A percentile compares a stretch with the other conserved stretches of the same genome.
These are phyloP conservation scores for Polydrusus pterygomalis DNA, from an alignment of 2,888 invertebrate genomes.

Conservation along the genomic window DNA sequence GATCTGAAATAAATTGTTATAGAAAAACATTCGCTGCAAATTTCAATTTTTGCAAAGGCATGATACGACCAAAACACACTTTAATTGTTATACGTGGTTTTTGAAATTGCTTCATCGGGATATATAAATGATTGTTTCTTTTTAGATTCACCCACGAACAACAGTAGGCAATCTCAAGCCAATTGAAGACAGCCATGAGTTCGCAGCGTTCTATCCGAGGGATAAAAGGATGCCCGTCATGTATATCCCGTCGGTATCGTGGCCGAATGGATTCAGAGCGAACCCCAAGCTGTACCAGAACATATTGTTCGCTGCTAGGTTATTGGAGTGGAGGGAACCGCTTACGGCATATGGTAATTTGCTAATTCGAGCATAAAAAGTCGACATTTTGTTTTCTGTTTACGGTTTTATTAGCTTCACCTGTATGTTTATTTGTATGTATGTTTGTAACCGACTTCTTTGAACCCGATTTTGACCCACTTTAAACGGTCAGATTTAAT, in stretches of 20 bases:
- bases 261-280: slow-evolving; percentile 78
- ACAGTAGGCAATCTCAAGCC: slow-evolving; percentile 82
- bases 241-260: slow-evolving; percentile 79
- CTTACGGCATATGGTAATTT: slow-evolving; percentile 75
- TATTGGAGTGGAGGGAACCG: slow-evolving; percentile 81
- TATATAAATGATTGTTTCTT: neutral
- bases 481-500: too few species aligned
- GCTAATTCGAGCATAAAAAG: neutral
- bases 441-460: too few species aligned
- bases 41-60: too few species aligned
- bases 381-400: neutral
- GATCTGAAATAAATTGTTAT: too few species aligned
- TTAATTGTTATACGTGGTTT: too few species aligned
- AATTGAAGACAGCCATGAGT: slow-evolving; percentile 74
- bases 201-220: slow-evolving; percentile 84
- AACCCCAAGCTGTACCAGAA: slow-evolving; percentile 74
- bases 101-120: too few species aligned
- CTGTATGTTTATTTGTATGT: too few species aligned
- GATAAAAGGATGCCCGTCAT: slow-evolving; percentile 88
- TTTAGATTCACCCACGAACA: slow-evolving; percentile 79
- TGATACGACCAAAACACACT: too few species aligned
- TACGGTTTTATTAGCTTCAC: too few species aligned
- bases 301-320: slow-evolving; percentile 82
- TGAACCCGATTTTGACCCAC: too few species aligned
- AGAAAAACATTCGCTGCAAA: too few species aligned